A percentile compares a stretch with the other conserved stretches of the same genome.
phyloP scores from a whole-genome alignment of 2,797 vertebrate species.

The Oryzias sinensis region DNA sequence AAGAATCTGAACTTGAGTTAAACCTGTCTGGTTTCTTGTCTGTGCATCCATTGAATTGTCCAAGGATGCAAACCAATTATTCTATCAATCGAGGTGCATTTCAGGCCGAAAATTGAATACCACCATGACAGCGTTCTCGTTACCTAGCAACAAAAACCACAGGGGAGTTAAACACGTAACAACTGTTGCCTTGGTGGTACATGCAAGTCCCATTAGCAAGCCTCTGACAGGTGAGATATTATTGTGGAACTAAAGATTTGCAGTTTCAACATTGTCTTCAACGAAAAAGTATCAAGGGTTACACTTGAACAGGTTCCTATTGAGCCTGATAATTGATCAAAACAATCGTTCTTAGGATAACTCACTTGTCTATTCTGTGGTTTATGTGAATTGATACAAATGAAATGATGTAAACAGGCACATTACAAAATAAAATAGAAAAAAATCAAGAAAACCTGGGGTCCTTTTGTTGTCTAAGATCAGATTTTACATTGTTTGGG shows the following conservation, averaged over 20 bases:
- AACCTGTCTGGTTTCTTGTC: too few relatives aligned
- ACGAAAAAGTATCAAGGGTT: too few relatives aligned
- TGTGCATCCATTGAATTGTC: constrained; percentile 15
- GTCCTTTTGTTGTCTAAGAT: too few relatives aligned
- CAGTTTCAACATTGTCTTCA: not conserved
- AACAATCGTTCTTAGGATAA: too few relatives aligned
- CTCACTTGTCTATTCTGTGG: too few relatives aligned
- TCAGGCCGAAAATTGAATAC: constrained; percentile 35
- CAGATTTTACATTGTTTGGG: too few relatives aligned
- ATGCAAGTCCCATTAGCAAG: constrained; percentile 15
- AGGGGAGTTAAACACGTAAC: constrained; percentile 31
- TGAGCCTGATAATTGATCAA: too few relatives aligned
- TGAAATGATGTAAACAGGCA: too few relatives aligned
- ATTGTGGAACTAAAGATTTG: not conserved
- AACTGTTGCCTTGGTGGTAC: constrained; percentile 48
- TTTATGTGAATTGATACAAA: too few relatives aligned
- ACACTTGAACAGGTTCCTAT: too few relatives aligned
- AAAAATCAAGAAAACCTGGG: too few relatives aligned
- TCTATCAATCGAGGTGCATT: constrained; percentile 27
- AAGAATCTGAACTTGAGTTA: not conserved
- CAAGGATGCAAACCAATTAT: constrained; percentile 14
- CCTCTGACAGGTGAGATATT: not conserved
- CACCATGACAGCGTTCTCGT: constrained; percentile 37
- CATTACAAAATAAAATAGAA: too few relatives aligned
- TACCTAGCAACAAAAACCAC: constrained; percentile 59